Percentiles rank a stretch among this genome's conserved stretches.
Conservation (phyloP, 2,797 vertebrate species). For the Thamnophis elegans region DNA sequence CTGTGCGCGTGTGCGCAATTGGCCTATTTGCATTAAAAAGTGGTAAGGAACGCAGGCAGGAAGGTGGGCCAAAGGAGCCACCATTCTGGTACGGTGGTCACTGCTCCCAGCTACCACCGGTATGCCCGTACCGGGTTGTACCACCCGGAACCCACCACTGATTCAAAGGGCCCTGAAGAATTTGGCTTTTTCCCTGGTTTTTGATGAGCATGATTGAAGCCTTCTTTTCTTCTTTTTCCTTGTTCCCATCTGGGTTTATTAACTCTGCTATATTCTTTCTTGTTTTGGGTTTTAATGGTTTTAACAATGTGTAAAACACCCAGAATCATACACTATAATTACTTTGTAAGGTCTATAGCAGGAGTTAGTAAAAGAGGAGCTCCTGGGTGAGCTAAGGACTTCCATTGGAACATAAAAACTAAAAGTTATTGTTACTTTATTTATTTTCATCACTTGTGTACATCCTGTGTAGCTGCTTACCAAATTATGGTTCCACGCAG, state of each 20-base stretch:
- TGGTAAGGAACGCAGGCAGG: no score
- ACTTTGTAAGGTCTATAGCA: not conserved
- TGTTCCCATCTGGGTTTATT: not conserved
- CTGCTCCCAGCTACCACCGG: no score
- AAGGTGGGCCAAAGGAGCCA: no score
- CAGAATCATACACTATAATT: not conserved
- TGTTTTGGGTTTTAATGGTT: not conserved
- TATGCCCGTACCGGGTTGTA: no score
- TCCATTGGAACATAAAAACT: not conserved
- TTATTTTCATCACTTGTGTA: no score
- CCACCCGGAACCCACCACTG: no score
- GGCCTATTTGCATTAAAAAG: no score
- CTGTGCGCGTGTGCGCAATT: no score
- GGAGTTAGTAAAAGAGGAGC: not conserved
- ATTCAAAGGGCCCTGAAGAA: no score
- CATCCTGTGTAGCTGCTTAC: no score
- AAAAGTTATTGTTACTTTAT: not conserved
- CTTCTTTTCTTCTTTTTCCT: not conserved
- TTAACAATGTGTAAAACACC: not conserved
- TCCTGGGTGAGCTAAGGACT: not conserved
- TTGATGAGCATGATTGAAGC: not conserved
- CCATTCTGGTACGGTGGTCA: no score
- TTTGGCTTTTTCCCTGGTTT: not conserved
- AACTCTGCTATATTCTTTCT: not conserved
- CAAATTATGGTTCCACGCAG: no score